A percentile compares a stretch with the other conserved stretches of the same genome.
Conservation (phyloP, 2,797 vertebrate genomes). For the Borostomias antarcticus region DNA sequence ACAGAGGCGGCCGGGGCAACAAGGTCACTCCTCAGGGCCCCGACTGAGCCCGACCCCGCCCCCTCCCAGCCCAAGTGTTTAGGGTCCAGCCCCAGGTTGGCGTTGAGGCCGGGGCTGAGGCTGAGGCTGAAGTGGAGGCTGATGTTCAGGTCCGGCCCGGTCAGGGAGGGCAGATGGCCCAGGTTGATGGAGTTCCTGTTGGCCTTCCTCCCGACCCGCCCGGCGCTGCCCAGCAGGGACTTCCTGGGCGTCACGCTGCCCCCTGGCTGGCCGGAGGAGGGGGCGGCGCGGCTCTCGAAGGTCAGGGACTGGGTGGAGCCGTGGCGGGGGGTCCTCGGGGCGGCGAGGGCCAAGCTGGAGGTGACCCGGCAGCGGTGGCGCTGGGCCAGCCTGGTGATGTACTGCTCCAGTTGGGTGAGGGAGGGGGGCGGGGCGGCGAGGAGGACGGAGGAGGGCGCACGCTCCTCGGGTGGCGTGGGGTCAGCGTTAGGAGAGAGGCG, state of each 20-base stretch:
- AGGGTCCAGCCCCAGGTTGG: constrained; percentile 53
- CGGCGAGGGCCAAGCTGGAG: constrained; percentile 53
- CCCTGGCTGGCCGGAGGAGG: constrained; percentile 56
- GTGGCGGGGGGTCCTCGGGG: constrained; percentile 60
- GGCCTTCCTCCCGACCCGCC: constrained; percentile 75
- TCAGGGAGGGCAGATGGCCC: constrained; percentile 80
- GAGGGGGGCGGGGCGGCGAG: constrained; percentile 50
- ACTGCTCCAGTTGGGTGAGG: constrained; percentile 78
- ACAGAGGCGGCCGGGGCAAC: constrained; percentile 48
- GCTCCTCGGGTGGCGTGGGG: constrained; percentile 56
- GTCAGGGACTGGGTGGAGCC: constrained; percentile 77
- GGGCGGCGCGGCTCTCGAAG: constrained; percentile 67
- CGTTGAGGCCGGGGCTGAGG: constrained; percentile 70
- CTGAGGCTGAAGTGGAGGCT: constrained; percentile 82
- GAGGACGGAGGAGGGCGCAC: constrained; percentile 38
- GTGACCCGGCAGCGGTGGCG: constrained; percentile 67
- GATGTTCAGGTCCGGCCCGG: constrained; percentile 78
- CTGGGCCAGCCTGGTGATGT: constrained; percentile 79
- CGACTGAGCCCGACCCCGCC: constrained; percentile 37
- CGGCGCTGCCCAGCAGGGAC: constrained; percentile 76
- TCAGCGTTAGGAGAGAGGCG: constrained; percentile 61
- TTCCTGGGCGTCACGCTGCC: constrained; percentile 72
- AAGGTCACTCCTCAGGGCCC: constrained; percentile 50
- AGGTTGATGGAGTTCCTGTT: constrained; percentile 83
- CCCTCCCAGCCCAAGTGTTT: constrained; percentile 49